Conservation (phyloP, 2,113 vertebrate genomes). For the Athene noctua region DNA sequence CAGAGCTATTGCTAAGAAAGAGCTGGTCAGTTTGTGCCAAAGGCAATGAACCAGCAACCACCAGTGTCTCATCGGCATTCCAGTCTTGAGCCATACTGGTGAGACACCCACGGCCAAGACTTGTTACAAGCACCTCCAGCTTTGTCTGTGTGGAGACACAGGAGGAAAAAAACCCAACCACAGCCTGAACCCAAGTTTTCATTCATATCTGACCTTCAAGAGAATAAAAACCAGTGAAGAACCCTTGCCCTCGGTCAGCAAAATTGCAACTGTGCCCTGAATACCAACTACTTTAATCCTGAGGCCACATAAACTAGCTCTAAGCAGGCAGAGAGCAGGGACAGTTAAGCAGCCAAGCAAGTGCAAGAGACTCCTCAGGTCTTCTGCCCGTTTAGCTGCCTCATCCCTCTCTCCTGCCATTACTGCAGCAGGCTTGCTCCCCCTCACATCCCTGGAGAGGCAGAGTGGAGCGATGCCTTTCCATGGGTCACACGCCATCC, state of each 20-base stretch:
- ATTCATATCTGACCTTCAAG: neutral
- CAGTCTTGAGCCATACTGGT: neutral
- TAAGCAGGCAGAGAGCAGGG: neutral
- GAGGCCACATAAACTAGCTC: neutral
- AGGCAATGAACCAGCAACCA: neutral
- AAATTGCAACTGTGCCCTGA: neutral
- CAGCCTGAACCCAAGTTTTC: neutral
- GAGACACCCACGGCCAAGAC: neutral
- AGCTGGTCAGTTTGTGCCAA: neutral
- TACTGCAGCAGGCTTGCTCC: neutral
- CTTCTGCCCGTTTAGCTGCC: neutral
- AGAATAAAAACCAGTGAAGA: neutral
- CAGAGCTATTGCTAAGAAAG: neutral
- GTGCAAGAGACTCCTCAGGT: neutral
- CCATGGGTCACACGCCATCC: rapidly evolving
- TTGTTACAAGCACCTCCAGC: neutral
- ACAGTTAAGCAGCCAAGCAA: neutral
- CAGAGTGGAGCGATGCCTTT: neutral
- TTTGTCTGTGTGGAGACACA: neutral
- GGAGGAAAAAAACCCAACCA: neutral
- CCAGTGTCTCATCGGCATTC: neutral
- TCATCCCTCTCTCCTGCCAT: neutral
- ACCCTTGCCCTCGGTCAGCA: neutral
- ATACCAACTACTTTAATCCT: neutral
- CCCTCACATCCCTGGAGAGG: rapidly evolving